Conservation (phyloP, 2,113 vertebrate species). For the Archilochus colubris region DNA sequence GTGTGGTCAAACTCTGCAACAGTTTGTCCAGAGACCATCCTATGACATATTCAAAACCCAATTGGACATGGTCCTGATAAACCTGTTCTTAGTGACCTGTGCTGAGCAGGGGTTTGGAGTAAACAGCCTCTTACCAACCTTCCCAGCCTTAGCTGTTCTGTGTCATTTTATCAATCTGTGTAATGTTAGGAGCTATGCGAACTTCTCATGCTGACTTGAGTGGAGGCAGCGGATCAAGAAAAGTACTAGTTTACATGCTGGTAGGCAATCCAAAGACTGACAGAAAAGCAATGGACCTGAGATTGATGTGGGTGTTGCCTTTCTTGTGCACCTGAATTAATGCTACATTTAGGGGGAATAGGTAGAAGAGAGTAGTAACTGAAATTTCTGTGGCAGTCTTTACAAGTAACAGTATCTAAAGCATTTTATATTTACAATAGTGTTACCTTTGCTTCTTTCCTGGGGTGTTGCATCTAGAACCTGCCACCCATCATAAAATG, state of each 20-base stretch:
- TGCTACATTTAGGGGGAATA: background rate
- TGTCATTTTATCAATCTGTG: background rate
- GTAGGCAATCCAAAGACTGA: background rate
- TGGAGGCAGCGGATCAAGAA: background rate
- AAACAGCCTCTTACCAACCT: background rate
- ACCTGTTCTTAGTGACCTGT: background rate
- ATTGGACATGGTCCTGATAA: background rate
- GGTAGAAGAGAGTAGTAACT: background rate
- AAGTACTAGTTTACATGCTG: background rate
- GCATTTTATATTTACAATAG: background rate
- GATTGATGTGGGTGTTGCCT: background rate
- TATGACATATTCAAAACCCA: background rate
- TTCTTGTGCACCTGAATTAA: background rate
- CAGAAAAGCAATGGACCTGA: background rate
- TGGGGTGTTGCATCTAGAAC: slow-evolving; percentile 71
- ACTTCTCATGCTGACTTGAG: background rate
- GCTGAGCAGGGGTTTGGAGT: background rate
- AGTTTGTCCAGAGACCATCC: background rate
- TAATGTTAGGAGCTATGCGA: background rate
- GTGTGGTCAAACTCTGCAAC: background rate
- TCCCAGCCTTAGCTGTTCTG: background rate
- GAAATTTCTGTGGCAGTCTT: background rate
- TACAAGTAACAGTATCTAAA: background rate
- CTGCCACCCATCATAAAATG: slow-evolving; percentile 69
- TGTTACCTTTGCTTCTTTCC: slow-evolving; percentile 66